Conservation (phyloP, 2,888 invertebrate genomes). For the Lycophotia porphyrea region DNA sequence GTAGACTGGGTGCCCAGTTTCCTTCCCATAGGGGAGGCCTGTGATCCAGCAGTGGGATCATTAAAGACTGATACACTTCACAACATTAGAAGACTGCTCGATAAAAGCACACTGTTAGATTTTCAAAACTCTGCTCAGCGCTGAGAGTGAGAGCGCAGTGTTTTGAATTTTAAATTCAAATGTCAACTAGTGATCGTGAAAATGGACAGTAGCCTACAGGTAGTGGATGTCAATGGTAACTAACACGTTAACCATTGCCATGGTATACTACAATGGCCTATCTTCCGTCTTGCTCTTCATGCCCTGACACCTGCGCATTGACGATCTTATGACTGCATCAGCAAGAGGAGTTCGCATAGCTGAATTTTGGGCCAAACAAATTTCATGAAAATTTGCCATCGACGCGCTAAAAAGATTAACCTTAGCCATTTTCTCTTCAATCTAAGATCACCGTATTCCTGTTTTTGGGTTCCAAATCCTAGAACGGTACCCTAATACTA, state of each 20-base stretch:
- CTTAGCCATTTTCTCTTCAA: not conserved
- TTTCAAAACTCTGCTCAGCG: not conserved
- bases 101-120: not conserved
- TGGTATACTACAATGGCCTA: too few relatives aligned
- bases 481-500: too few relatives aligned
- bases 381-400: too few relatives aligned
- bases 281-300: too few relatives aligned
- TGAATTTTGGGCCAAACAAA: too few relatives aligned
- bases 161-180: not conserved
- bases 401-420: not conserved
- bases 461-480: too few relatives aligned
- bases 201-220: not conserved
- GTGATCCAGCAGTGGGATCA: not conserved
- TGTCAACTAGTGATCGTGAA: not conserved
- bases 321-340: too few relatives aligned
- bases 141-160: not conserved
- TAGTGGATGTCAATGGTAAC: not conserved
- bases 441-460: constrained; percentile 9
- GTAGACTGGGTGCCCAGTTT: not conserved
- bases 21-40: not conserved
- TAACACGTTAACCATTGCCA: too few relatives aligned
- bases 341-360: too few relatives aligned
- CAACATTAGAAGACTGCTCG: not conserved
- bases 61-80: not conserved
- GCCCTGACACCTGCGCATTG: too few relatives aligned